phyloP scores from a whole-genome alignment of 2,797 vertebrate genomes.

The Ceyx erithaca region DNA sequence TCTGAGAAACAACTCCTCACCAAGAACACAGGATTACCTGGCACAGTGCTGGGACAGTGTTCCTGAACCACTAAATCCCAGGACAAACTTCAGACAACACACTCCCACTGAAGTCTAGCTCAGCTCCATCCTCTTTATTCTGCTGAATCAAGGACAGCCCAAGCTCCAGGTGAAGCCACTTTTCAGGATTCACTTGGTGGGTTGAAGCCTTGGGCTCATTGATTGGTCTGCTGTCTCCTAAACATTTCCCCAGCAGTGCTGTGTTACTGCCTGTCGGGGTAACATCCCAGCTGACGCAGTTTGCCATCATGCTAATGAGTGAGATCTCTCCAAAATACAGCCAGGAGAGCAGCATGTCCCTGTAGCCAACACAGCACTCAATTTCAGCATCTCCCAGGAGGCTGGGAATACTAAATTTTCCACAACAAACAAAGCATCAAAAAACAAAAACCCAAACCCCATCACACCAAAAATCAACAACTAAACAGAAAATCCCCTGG shows the following conservation, averaged over 20 bases:
- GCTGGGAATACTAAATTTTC: neutral
- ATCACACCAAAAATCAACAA: neutral
- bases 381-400: neutral
- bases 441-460: neutral
- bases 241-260: neutral
- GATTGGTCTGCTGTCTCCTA: neutral
- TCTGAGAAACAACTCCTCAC: neutral
- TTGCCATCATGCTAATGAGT: neutral
- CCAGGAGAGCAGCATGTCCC: fast-evolving
- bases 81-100: fast-evolving
- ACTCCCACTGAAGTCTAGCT: fast-evolving
- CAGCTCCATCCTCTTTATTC: neutral
- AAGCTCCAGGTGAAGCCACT: conserved; percentile 26
- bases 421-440: neutral
- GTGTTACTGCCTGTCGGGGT: neutral
- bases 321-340: neutral
- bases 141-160: neutral
- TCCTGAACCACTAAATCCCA: neutral
- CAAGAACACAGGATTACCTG: neutral
- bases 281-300: neutral
- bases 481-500: neutral
- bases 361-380: too few species aligned
- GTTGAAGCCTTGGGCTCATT: neutral
- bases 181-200: neutral
- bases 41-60: fast-evolving